These are phyloP conservation scores for Euproctis similis DNA, from an alignment of 2,888 invertebrate genomes.

Conservation along the genomic window DNA sequence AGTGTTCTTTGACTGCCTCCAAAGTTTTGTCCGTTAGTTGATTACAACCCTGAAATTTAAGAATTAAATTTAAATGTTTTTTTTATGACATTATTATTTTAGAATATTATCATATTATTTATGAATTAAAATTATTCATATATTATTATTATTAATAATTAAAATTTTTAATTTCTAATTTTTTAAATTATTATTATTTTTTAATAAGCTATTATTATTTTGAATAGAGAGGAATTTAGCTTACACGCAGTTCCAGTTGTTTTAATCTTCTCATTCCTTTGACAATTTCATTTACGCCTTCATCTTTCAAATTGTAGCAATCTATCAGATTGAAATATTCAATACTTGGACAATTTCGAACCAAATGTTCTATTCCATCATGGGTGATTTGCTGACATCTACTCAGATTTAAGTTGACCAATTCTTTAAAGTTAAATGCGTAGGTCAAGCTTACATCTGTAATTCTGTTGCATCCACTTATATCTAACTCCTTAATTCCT, in stretches of 20 bases:
- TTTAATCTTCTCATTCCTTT: conserved; percentile 65
- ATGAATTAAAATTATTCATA: too few species aligned
- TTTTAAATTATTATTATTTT: too few species aligned
- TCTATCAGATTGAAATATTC: conserved; percentile 80
- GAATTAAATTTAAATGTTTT: not conserved
- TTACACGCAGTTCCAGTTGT: conserved; percentile 75
- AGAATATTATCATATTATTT: too few species aligned
- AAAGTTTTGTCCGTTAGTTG: conserved; percentile 76
- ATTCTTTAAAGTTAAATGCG: conserved; percentile 79
- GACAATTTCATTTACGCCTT: conserved; percentile 60
- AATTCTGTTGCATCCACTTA: conserved; percentile 81
- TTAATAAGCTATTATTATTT: too few species aligned
- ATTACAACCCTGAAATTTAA: conserved; percentile 73
- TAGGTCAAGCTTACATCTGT: conserved; percentile 83
- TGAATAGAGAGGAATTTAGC: conserved; percentile 1
- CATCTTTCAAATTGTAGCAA: conserved; percentile 82
- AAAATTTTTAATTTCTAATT: too few species aligned
- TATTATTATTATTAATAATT: too few species aligned
- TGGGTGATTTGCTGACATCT: conserved; percentile 82
- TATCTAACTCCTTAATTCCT: conserved; percentile 75
- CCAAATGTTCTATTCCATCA: conserved; percentile 78
- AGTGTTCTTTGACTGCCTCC: conserved; percentile 62
- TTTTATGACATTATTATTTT: not conserved
- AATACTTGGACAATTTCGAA: conserved; percentile 80
- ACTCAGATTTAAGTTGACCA: conserved; percentile 77